Percentiles rank a stretch among this genome's conserved stretches.
phyloP scores from a whole-genome alignment of 2,113 vertebrate genomes.

The Lophochroa leadbeateri region DNA sequence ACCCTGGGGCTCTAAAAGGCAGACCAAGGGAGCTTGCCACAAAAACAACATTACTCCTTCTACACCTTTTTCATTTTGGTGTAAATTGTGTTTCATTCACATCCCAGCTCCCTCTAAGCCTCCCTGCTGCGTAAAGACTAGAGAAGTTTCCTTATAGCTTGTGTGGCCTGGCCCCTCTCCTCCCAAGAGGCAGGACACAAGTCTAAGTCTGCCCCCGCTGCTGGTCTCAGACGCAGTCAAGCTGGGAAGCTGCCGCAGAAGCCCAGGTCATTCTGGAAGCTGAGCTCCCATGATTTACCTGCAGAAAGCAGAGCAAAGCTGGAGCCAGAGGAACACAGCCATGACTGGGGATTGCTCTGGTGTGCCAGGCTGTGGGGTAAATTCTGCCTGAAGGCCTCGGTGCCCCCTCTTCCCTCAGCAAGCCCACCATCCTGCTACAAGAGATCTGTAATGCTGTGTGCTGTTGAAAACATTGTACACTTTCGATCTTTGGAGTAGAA shows the following conservation, averaged over 20 bases:
- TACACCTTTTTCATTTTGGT: too few species aligned
- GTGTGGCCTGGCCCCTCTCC: background rate
- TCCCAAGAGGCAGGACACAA: background rate
- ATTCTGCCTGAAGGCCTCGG: background rate
- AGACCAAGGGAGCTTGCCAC: too few species aligned
- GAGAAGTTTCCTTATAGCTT: background rate
- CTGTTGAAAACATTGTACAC: background rate
- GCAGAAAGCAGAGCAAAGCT: background rate
- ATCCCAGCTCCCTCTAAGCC: background rate
- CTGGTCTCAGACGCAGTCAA: background rate
- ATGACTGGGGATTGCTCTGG: background rate
- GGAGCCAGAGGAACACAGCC: rapidly evolving
- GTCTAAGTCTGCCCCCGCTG: background rate
- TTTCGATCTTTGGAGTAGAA: background rate
- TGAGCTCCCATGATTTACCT: background rate
- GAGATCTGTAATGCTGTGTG: background rate
- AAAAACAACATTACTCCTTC: too few species aligned
- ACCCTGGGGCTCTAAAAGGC: too few species aligned
- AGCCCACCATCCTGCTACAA: background rate
- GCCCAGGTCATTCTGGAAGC: background rate
- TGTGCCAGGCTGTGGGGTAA: background rate
- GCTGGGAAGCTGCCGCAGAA: background rate
- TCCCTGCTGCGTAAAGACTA: background rate
- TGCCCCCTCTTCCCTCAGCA: background rate
- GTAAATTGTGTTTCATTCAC: background rate